Evolutionary conservation across 2,113 vertebrate species (phyloP), one percentile per base, ranked within the genome.

Genomic region (Donacobius atricapilla): DNA sequence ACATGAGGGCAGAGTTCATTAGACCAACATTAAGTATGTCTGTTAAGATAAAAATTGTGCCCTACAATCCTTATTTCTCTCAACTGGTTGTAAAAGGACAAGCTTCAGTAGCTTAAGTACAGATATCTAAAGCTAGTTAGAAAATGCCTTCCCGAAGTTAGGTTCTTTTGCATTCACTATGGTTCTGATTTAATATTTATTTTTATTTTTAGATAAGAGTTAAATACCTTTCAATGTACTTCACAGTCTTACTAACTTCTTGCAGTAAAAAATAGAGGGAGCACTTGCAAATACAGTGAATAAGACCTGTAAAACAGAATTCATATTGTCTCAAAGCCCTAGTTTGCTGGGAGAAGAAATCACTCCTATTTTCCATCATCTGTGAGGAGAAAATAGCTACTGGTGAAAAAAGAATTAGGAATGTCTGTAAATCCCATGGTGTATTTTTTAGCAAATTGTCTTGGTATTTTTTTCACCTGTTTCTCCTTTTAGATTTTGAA

Each of bases 1-100:
- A 51, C 0, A 0, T 3, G 9, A 81, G 6, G 8, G 2, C 14
- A 60, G 8, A 76, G 8, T 33, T 86, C 27, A 39, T 63, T 88
- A 37, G 28, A 6, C 9, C 2, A 42, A 10, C 23, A 20, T 45
- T 53, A 71, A 58, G 18, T 10, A 28, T 4, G 7, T 30, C 13
- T 63, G 5, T 61, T 75, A 66, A n/a, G 7, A n/a, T 48, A 25
- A 66, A 15, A 79, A 33, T 39, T 64, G 8, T 54, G 4, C 19
- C 28, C 21, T 53, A 8, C 4, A 63, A 9, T 25, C 42, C 11
- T 63, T 84, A 31, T 33, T 70, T 87, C n/a, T 90, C 15, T 86
- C 16, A 53, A 22, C 3, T 20, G 11, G 16, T 15, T 45, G 2
- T 61, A 40, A 77, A 87, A 77, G 22, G 24, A 40, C 17, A 57